Evolutionary conservation across 1,140 invertebrate genomes (phyloP).

Genomic region (Matsumurasca onukii): DNA sequence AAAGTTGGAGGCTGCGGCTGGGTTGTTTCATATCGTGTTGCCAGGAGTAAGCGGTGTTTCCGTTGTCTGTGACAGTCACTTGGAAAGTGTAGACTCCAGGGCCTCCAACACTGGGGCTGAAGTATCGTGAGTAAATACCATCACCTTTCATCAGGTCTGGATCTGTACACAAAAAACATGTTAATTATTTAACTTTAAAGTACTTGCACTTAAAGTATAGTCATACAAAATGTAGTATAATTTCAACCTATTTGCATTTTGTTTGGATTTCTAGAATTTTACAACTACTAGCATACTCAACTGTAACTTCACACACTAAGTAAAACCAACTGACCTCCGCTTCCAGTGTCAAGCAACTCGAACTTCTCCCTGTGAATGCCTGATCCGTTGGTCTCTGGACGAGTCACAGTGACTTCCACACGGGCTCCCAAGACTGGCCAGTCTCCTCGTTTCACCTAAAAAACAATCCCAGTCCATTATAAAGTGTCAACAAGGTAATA

Average conservation of each 20-base stretch:
- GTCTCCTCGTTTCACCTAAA: conserved; percentile 54
- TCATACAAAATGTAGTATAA: background rate
- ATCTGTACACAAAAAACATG: conserved; percentile 54
- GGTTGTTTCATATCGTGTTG: conserved; percentile 36
- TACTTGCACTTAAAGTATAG: conserved; percentile 25
- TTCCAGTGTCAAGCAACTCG: conserved; percentile 59
- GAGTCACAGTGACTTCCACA: conserved; percentile 53
- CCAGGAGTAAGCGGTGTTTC: conserved; percentile 53
- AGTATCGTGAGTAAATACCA: conserved; percentile 65
- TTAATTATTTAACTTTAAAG: too few relatives aligned
- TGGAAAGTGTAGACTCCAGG: conserved; percentile 55
- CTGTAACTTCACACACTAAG: too few relatives aligned
- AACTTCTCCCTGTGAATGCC: conserved; percentile 49
- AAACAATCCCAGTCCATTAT: too few relatives aligned
- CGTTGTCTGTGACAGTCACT: conserved; percentile 51
- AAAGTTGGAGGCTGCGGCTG: conserved; percentile 6
- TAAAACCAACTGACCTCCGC: conserved; percentile 54
- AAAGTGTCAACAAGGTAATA: too few relatives aligned
- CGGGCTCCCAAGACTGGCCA: conserved; percentile 54
- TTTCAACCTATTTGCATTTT: background rate
- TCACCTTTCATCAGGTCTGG: conserved; percentile 64
- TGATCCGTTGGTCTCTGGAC: conserved; percentile 48
- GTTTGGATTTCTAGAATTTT: too few relatives aligned
- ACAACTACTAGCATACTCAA: too few relatives aligned
- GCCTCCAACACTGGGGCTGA: conserved; percentile 52